Percentiles rank a stretch among this genome's conserved stretches.
Conservation (phyloP, 2,888 invertebrate genomes). For the Leptinotarsa haldemani region DNA sequence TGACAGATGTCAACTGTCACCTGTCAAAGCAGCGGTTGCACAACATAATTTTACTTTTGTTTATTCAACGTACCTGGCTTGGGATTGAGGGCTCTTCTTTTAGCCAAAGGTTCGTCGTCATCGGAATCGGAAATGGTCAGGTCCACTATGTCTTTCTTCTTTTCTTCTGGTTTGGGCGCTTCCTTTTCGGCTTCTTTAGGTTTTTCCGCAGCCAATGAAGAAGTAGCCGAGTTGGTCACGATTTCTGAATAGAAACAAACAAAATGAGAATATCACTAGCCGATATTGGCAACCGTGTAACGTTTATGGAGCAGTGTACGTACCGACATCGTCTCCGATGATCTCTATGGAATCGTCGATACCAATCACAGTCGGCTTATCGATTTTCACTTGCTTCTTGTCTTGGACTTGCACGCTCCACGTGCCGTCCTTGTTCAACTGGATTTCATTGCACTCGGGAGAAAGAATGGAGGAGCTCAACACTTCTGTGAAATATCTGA, state of each 20-base stretch:
- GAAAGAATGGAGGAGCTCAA: slow-evolving; percentile 76
- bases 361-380: slow-evolving; percentile 60
- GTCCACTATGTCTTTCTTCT: slow-evolving; percentile 71
- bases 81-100: slow-evolving; percentile 68
- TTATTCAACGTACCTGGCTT: slow-evolving; percentile 53
- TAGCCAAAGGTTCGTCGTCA: slow-evolving; percentile 74
- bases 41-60: not conserved
- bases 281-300: no score
- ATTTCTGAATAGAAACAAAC: slow-evolving; percentile 53
- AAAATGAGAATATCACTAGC: not conserved
- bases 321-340: slow-evolving; percentile 82
- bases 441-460: slow-evolving; percentile 82
- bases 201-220: slow-evolving; percentile 53
- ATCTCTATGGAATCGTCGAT: slow-evolving; percentile 75
- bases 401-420: slow-evolving; percentile 79
- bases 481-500: slow-evolving; percentile 86
- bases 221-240: slow-evolving; percentile 52
- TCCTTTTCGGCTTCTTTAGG: slow-evolving; percentile 45
- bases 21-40: not conserved
- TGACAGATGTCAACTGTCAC: not conserved
- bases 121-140: slow-evolving; percentile 81
- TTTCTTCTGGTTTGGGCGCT: slow-evolving; percentile 54
- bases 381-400: slow-evolving; percentile 70
- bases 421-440: slow-evolving; percentile 84
- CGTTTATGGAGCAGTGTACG: slow-evolving; percentile 47